Percentiles rank a stretch among this genome's conserved stretches.
phyloP scores from a whole-genome alignment of 2,797 vertebrate genomes.

The Acrossocheilus wenchowensis region DNA sequence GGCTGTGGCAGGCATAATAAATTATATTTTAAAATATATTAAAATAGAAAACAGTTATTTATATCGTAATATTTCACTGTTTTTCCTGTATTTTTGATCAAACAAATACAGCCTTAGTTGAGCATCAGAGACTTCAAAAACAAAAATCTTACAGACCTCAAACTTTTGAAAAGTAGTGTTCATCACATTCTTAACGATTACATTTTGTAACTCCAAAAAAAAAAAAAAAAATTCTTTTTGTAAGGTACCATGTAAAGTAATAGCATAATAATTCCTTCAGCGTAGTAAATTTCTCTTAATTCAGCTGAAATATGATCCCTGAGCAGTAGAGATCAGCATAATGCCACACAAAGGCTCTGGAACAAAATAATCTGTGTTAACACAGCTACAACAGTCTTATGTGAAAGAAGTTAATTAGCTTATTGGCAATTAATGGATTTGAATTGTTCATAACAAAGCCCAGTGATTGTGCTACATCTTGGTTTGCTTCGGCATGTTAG shows the following conservation, averaged over 20 bases:
- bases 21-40: background rate
- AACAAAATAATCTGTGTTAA: background rate
- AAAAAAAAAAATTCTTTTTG: background rate
- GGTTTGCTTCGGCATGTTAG: slow-evolving; percentile 56
- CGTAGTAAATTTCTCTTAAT: background rate
- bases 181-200: background rate
- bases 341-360: background rate
- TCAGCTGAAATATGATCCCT: slow-evolving; percentile 3
- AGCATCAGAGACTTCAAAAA: background rate
- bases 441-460: background rate
- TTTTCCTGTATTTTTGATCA: background rate
- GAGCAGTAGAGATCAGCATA: slow-evolving; percentile 20
- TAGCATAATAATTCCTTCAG: slow-evolving; percentile 3
- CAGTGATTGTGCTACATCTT: slow-evolving; percentile 63
- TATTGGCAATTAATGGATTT: slow-evolving; percentile 33
- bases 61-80: background rate
- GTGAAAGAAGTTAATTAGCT: slow-evolving; percentile 28
- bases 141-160: background rate
- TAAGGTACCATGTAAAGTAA: background rate
- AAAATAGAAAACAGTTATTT: background rate
- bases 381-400: background rate
- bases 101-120: background rate
- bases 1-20: background rate
- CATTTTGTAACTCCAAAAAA: background rate
- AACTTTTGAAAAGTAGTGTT: background rate